Base-by-base conservation (phyloP, 2,113 vertebrate species). In the Scortum barcoo region DNA sequence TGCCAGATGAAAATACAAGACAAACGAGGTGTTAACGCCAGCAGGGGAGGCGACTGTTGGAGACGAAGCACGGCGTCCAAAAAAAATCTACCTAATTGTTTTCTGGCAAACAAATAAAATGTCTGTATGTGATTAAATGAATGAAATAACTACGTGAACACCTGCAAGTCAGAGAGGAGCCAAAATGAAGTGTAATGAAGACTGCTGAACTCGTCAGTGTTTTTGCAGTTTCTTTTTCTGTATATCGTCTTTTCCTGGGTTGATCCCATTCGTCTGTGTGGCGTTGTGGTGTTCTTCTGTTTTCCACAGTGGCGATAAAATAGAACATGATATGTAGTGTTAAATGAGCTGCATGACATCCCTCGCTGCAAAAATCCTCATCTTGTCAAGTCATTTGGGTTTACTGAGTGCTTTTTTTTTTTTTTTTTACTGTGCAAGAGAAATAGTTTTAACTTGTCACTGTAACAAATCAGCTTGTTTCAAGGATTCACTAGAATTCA, bases 41-140 rank as follows among this genome's bases (percentile, higher is more conserved):
- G 28, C 36, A 57, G 56, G 46, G 54, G 58, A 57, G 46, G 36
- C 30, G 44, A 11, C 57, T 3, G 2, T 70, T 69, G 36, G 16
- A 33, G 58, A 57, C 13, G 13, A 68, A 5, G 58, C 19, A 40
- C n/a, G n/a, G n/a, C n/a, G 30, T 28, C 14, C 57, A 53, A 53
- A 33, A 69, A 44, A n/a, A n/a, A n/a, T n/a, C n/a, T n/a, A 30
- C 11, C 36, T 60, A 50, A 77, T 36, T 72, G 19, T 48, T 58
- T 75, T 42, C 42, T 51, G 51, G 57, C 75, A 51, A 42, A 33
- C n/a, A n/a, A n/a, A n/a, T n/a, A 46, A 38, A 30, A 66, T n/a
- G 44, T 67, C 17, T 61, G 42, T 36, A n/a, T 63, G 46, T 24
- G 50, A 78, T 68, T 70, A 77, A 74, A 69, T 40, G 28, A 26